Evolutionary conservation across 2,888 invertebrate genomes (phyloP), one percentile per base, ranked within the genome.

Genomic region (Pristionchus fissidentatus): DNA sequence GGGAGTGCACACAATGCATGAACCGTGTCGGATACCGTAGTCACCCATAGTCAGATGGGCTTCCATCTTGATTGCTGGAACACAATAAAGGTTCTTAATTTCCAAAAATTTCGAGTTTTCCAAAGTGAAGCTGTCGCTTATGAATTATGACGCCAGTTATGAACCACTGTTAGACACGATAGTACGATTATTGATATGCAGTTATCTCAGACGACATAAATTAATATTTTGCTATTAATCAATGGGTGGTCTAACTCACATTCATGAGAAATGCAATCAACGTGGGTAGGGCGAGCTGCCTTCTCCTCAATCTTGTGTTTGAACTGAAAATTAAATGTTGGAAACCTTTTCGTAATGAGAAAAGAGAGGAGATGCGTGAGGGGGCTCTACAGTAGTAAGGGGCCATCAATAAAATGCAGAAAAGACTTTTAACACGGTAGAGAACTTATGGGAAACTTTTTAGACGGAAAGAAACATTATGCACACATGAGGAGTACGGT

Each of bases 61-160:
- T 26, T 77, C 49, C 49, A 77, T 46, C 52, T 32, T 77, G 7
- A 77, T 19, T 2, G 49, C 75, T 77, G 49, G 38, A 70, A 66
- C 10, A 38, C 10, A 66, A 13, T 10, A 35, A 66, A 38, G 19
- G 62, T 35, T n/a, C 13, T 29, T 15, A 26, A 8, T 29, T 29
- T 62, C 29, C 5, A n/a, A n/a, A n/a, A n/a, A n/a, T n/a, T n/a
- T n/a, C n/a, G n/a, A n/a, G 13, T 26, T 62, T 29, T 32, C 15
- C 13, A 29, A 7, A 62, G 32, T 15, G 10, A 15, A 15, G 26
- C 70, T 38, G n/a, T 70, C 22, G 41, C 10, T 8, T 29, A 62
- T 19, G 62, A 29, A 26, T 4, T 26, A n/a, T n/a, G n/a, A n/a
- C n/a, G n/a, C n/a, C n/a, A n/a, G n/a, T n/a, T n/a, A n/a, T n/a